These are phyloP conservation scores for Heteronetta atricapilla DNA, from an alignment of 2,113 vertebrate genomes.

Conservation along the genomic window DNA sequence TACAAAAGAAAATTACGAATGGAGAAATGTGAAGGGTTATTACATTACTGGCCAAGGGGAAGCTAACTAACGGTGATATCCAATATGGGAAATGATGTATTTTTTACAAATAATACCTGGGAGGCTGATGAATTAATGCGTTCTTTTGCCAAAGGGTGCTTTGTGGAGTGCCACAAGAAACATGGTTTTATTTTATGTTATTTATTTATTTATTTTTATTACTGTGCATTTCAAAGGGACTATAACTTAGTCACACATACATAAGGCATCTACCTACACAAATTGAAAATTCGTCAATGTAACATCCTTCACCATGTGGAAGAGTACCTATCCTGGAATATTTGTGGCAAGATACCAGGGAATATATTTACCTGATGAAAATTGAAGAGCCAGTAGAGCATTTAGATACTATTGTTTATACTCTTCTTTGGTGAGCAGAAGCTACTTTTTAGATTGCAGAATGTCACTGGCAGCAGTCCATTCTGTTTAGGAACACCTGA, in stretches of 20 bases:
- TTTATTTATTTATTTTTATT: neutral
- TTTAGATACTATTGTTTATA: neutral
- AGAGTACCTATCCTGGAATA: neutral
- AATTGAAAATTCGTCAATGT: neutral
- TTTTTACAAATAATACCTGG: conserved; percentile 40
- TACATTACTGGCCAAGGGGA: neutral
- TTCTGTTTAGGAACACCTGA: neutral
- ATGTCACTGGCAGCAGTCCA: neutral
- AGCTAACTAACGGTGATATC: neutral
- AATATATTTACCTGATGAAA: neutral
- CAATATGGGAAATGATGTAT: conserved; percentile 12
- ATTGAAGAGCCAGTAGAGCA: neutral
- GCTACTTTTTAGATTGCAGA: neutral
- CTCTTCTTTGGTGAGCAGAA: neutral
- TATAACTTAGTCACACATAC: neutral
- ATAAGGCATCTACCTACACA: neutral
- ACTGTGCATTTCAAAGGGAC: neutral
- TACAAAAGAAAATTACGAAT: neutral
- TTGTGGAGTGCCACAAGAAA: neutral
- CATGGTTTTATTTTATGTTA: neutral
- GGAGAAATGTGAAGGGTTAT: conserved; percentile 4
- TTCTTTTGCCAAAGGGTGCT: conserved; percentile 33
- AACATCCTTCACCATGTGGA: neutral
- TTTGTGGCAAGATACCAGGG: neutral
- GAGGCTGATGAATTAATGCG: conserved; percentile 16